A percentile compares a stretch with the other conserved stretches of the same genome.
Evolutionary conservation across 2,888 invertebrate species (phyloP).

Genomic region (Tipula vernalis): DNA sequence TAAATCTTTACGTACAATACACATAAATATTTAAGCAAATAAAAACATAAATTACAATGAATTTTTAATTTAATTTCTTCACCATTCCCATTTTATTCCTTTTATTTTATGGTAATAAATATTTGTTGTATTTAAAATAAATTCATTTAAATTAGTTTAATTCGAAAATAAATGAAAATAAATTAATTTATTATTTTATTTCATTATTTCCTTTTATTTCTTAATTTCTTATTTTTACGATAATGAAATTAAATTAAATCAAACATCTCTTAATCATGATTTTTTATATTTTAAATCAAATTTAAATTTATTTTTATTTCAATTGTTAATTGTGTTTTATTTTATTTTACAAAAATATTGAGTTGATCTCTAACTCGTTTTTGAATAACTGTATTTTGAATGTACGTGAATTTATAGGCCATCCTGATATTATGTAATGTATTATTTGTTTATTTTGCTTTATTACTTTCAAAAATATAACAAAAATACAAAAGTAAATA

Average conservation of each 20-base stretch:
- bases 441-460: neutral
- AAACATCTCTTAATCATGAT: neutral
- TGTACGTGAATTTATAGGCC: neutral
- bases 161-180: neutral
- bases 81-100: neutral
- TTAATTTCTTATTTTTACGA: neutral
- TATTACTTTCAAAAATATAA: neutral
- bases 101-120: neutral
- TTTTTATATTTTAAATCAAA: neutral
- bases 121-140: neutral
- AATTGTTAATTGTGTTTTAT: neutral
- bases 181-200: neutral
- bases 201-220: neutral
- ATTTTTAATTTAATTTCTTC: neutral
- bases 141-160: neutral
- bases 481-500: neutral
- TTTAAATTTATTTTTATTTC: neutral
- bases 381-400: neutral
- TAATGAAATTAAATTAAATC: neutral
- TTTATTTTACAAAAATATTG: neutral
- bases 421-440: neutral
- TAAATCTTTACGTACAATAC: neutral
- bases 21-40: neutral
- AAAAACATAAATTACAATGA: neutral
- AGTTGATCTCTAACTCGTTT: neutral